Percentiles rank a stretch among this genome's conserved stretches.
These are phyloP conservation scores for Peromyscus californicus DNA, from an alignment of 2,113 vertebrate species.

Conservation along the genomic window DNA sequence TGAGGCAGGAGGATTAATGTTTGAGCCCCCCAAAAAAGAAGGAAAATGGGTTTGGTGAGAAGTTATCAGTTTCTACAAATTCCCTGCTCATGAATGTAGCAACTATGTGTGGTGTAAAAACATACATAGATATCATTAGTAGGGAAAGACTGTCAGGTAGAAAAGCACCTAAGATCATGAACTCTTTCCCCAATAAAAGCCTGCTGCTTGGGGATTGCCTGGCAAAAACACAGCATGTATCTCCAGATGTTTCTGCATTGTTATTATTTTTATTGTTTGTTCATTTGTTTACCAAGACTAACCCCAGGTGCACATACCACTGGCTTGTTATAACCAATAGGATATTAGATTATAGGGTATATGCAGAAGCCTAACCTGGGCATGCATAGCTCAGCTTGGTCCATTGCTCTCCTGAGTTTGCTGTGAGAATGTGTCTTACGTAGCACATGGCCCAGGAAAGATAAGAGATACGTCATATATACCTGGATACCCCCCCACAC, in stretches of 20 bases:
- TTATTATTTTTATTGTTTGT: not conserved
- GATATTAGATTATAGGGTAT: not conserved
- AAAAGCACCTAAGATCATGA: not conserved
- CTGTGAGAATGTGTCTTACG: not conserved
- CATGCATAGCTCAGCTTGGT: not conserved
- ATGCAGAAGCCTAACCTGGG: not conserved
- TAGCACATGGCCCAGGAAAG: not conserved
- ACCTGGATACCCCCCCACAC: not conserved
- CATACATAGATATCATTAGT: not conserved
- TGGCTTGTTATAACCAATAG: not conserved
- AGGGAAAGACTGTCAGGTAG: not conserved
- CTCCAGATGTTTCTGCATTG: not conserved
- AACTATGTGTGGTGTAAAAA: not conserved
- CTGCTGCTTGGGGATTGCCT: not conserved
- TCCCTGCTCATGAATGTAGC: not conserved
- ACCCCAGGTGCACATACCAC: not conserved
- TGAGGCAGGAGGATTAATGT: not conserved
- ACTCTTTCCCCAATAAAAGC: not conserved
- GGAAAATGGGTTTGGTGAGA: not conserved
- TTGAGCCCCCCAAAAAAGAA: not conserved
- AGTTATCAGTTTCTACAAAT: not conserved
- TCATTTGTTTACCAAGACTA: not conserved
- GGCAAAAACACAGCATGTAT: not conserved
- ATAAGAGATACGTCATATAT: too few relatives aligned
- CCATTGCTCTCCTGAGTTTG: not conserved